phyloP scores from a whole-genome alignment of 2,797 vertebrate genomes.

The Gorsachius magnificus region DNA sequence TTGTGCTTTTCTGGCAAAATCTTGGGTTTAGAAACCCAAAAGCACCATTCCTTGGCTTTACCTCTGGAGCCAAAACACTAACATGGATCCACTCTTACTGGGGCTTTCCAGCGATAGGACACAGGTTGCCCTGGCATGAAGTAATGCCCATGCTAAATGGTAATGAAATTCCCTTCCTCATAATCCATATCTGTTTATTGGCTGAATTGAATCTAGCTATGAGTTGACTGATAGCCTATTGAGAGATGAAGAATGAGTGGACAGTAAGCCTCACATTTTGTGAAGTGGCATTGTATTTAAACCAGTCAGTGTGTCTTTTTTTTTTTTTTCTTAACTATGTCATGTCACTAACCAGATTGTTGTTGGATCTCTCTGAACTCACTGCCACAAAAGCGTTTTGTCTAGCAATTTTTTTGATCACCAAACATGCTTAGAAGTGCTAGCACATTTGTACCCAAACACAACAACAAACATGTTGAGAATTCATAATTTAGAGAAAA shows the following conservation, averaged over 20 bases:
- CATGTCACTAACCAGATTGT: not conserved
- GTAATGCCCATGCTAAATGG: not conserved
- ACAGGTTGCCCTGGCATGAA: not conserved
- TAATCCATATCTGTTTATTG: not conserved
- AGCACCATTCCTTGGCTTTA: not conserved
- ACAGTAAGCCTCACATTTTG: accelerated
- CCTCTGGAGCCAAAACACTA: not conserved
- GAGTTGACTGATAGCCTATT: not conserved
- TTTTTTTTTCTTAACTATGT: no score
- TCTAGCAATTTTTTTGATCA: not conserved
- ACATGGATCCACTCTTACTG: accelerated
- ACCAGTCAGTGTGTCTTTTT: not conserved
- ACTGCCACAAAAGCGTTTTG: not conserved
- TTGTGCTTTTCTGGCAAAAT: not conserved
- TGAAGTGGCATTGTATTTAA: not conserved
- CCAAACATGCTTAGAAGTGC: not conserved
- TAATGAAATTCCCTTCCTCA: accelerated
- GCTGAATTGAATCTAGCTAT: not conserved
- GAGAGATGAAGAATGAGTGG: not conserved
- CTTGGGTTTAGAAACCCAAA: not conserved
- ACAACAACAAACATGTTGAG: not conserved
- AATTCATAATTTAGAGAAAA: not conserved
- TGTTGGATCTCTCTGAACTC: not conserved
- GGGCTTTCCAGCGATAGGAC: not conserved
- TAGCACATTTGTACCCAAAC: not conserved